A percentile compares a stretch with the other conserved stretches of the same genome.
Evolutionary conservation across 64 coral and sea anemone genomes (phyloP).

Genomic region (Montipora capricornis): DNA sequence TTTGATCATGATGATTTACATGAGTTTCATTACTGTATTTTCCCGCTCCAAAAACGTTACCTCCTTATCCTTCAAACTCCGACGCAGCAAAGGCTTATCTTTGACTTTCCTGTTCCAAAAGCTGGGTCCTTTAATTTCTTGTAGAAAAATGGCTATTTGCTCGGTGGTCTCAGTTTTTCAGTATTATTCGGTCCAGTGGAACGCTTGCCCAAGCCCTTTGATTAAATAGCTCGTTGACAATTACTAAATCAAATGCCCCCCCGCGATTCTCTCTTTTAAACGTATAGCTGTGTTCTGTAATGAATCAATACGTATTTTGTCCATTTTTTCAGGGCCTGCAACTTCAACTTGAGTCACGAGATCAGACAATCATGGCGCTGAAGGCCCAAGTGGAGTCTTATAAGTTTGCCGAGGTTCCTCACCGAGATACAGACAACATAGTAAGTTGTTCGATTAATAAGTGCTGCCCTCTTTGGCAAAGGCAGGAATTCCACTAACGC

Average conservation of each 20-base stretch:
- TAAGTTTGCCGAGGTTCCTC: slow-evolving; percentile 56
- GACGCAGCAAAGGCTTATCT: too few relatives aligned
- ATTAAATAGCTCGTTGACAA: too few relatives aligned
- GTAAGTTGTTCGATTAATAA: slow-evolving; percentile 60
- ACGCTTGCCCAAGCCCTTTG: too few relatives aligned
- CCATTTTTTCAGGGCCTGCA: slow-evolving; percentile 72
- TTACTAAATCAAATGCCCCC: too few relatives aligned
- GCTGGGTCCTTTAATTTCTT: too few relatives aligned
- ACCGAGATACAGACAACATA: slow-evolving; percentile 80
- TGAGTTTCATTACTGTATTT: too few relatives aligned
- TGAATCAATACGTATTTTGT: background rate
- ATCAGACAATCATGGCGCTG: slow-evolving; percentile 84
- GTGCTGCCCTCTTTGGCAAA: background rate
- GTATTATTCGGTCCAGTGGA: too few relatives aligned
- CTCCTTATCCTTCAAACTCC: too few relatives aligned
- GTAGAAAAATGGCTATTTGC: too few relatives aligned
- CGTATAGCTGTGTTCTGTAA: background rate
- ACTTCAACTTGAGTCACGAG: slow-evolving; percentile 89
- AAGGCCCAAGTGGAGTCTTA: slow-evolving; percentile 85
- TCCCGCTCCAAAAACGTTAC: too few relatives aligned
- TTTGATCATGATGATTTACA: too few relatives aligned
- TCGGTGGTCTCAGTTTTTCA: too few relatives aligned
- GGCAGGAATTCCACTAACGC: background rate
- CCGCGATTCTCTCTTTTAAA: background rate
- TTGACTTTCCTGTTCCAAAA: background rate